phyloP scores from a whole-genome alignment of 1,140 invertebrate species.

The Hirudo medicinalis region DNA sequence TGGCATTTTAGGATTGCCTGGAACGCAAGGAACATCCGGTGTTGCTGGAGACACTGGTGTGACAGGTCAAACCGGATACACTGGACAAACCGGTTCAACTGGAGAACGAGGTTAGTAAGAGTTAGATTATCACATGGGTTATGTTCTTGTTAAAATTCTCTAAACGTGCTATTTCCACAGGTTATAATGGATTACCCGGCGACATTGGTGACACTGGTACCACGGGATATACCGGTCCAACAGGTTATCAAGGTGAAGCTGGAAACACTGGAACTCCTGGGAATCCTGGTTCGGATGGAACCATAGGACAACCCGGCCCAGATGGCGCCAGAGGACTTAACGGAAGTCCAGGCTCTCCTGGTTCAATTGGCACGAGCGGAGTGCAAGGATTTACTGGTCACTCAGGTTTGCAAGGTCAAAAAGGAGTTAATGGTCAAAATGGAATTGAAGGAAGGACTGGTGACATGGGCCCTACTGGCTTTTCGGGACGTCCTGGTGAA shows the following conservation, averaged over 20 bases:
- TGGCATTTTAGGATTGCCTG: constrained; percentile 4
- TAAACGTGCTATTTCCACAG: too few species aligned
- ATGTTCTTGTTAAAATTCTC: too few species aligned
- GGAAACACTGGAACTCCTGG: background rate
- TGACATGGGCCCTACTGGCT: constrained; percentile 12
- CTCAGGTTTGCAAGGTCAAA: constrained; percentile 10
- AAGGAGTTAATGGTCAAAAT: constrained; percentile 9
- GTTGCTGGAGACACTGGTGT: constrained; percentile 7
- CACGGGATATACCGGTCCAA: background rate
- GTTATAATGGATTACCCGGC: background rate
- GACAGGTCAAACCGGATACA: background rate
- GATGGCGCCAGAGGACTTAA: constrained; percentile 3
- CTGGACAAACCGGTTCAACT: constrained; percentile 4
- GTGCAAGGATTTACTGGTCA: background rate
- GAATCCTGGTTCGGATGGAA: constrained; percentile 6
- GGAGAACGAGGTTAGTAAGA: background rate
- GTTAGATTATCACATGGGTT: too few species aligned
- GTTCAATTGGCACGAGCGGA: background rate
- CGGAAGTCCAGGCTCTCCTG: background rate
- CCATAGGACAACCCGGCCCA: background rate
- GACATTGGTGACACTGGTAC: background rate
- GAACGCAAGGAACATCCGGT: constrained; percentile 1
- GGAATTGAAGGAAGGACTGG: constrained; percentile 17
- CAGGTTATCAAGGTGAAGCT: background rate
- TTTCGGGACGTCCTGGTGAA: constrained; percentile 13